Conservation (phyloP, 2,113 vertebrate species). For the Rhinoptilus africanus region DNA sequence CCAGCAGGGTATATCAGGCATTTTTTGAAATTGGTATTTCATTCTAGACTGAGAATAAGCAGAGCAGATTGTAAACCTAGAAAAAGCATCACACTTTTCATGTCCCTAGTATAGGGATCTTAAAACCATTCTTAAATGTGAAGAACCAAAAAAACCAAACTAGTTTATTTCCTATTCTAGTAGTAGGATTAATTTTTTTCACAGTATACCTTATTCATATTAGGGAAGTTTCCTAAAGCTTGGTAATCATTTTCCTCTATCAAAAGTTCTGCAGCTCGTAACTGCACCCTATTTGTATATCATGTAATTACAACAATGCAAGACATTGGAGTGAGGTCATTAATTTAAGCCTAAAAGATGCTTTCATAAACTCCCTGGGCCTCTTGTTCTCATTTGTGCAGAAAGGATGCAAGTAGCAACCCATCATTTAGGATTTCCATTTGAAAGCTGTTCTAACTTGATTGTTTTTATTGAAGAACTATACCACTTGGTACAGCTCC, state of each 20-base stretch:
- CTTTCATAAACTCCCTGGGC: background rate
- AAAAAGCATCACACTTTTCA: background rate
- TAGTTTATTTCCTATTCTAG: background rate
- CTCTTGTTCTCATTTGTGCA: background rate
- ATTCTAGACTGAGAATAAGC: background rate
- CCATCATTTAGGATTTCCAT: background rate
- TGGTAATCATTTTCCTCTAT: background rate
- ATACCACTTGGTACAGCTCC: background rate
- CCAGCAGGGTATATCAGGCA: background rate
- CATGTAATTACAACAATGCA: background rate
- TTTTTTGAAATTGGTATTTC: background rate
- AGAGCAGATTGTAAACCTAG: background rate
- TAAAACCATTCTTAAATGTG: background rate
- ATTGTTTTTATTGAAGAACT: background rate
- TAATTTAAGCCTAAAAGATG: background rate
- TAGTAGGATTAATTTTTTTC: background rate
- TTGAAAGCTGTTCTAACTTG: background rate
- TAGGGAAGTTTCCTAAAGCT: background rate
- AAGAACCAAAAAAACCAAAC: fast-evolving
- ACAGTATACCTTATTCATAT: background rate
- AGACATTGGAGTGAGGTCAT: background rate
- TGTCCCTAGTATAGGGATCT: background rate
- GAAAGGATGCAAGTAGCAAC: background rate
- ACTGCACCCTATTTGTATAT: background rate
- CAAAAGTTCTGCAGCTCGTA: background rate